Base-by-base conservation (phyloP, 2,797 vertebrate species). In the Tarsius wallacei region DNA sequence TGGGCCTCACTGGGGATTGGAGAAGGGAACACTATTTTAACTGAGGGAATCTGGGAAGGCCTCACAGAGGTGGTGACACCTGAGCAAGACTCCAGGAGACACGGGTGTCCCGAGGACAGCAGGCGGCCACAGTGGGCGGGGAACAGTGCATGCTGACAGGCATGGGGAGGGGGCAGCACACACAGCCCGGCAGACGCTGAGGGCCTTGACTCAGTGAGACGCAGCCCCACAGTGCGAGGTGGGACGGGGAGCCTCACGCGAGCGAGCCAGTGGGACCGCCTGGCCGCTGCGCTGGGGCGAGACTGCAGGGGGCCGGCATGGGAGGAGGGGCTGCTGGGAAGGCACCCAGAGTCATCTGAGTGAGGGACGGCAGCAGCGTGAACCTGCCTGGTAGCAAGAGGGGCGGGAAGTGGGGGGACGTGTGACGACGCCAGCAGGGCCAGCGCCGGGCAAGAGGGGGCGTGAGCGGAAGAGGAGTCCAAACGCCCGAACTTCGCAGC, bases 191-290 rank as follows among this genome's bases (percentile, higher is more conserved):
- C 33, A 15, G 42, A 49, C 22, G 11, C 16, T 26, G 26, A 51
- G 28, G 16, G 49, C 33, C 66, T 17, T n/a, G 42, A 78, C 77
- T 31, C 42, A 51, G 51, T 5, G 53, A 66, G 55, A 31, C 0
- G 22, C 4, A 59, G 63, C 36, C 49, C 7, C 42, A 42, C 42
- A 42, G 42, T 42, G 42, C 42, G 42, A 42, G 42, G 42, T 42
- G 42, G 42, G 42, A 42, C 7, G 42, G 5, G 1, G n/a, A 28
- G 70, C 15, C 11, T 63, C 82, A 10, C 3, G 5, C 0, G 0
- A n/a, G 70, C 31, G 42, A 42, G 42, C 59, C 22, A 31, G 33
- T 1, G n/a, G 2, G 13, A 55, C n/a, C 1, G 0, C n/a, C 4
- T 11, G 68, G 74, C 31, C 83, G 47, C 55, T 66, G 68, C 8